Evolutionary conservation across 2,113 vertebrate species (phyloP).

Genomic region (Gymnobelideus leadbeateri): DNA sequence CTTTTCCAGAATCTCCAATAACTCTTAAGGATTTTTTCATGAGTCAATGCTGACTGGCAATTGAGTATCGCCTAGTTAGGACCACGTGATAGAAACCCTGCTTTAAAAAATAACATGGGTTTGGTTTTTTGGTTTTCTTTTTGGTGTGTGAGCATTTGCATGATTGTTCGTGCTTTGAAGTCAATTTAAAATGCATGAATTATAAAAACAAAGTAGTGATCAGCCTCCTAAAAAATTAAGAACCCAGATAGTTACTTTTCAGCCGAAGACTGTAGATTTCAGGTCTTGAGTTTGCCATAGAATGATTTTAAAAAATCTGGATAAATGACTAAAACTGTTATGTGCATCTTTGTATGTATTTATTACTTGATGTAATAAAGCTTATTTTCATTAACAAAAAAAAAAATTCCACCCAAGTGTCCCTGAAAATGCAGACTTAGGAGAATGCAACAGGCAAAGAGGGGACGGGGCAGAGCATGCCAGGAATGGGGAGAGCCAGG

Average conservation of each 20-base stretch:
- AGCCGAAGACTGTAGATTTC: slow-evolving; percentile 81
- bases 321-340: slow-evolving; percentile 90
- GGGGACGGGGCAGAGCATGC: background rate
- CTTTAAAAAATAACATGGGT: slow-evolving; percentile 69
- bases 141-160: slow-evolving; percentile 86
- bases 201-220: slow-evolving; percentile 88
- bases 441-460: background rate
- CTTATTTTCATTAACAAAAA: slow-evolving; percentile 99
- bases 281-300: slow-evolving; percentile 82
- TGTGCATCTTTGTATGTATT: slow-evolving; percentile 99
- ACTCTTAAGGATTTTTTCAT: slow-evolving; percentile 57
- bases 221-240: slow-evolving; percentile 78
- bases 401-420: background rate
- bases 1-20: slow-evolving; percentile 50
- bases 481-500: background rate
- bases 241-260: slow-evolving; percentile 75
- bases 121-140: slow-evolving; percentile 63
- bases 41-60: slow-evolving; percentile 65
- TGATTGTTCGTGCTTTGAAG: slow-evolving; percentile 86
- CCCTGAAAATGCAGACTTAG: background rate
- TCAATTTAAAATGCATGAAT: slow-evolving; percentile 91
- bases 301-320: slow-evolving; percentile 81
- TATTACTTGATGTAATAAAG: slow-evolving; percentile 99
- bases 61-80: slow-evolving; percentile 68
- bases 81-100: slow-evolving; percentile 75